Evolutionary conservation across 2,113 vertebrate genomes (phyloP), one percentile per base, ranked within the genome.

Genomic region (Morone saxatilis): DNA sequence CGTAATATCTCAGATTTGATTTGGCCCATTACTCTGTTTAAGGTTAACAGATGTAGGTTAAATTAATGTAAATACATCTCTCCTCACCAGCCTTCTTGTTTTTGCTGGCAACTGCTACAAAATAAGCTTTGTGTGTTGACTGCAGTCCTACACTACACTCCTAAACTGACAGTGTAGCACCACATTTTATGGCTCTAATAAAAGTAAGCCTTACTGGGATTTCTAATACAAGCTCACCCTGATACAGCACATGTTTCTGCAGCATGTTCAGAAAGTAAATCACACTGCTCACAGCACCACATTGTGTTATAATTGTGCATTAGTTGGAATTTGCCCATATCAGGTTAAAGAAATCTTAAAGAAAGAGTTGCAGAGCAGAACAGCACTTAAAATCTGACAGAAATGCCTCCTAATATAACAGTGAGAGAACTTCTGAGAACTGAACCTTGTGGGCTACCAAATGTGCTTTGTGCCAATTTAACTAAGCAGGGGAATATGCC

Each of bases 41-140:
- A 11, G 7, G 40, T 40, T 66, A 20, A n/a, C 20, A n/a, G 16
- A 31, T 9, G 53, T 56, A n/a, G 48, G 14, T 57, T 75, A 47
- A 16, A 56, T 57, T n/a, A 14, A 54, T 62, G 22, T n/a, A 54
- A 71, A 74, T 75, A 56, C 41, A 68, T 53, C 61, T 77, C 19
- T 79, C 25, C 20, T 76, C 17, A 69, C 31, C 67, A 72, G 62
- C 19, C 8, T 61, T 13, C 2, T 51, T 76, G 40, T 68, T 76
- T 69, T 74, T 56, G 36, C 17, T 73, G 40, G 7, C 11, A 16
- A 19, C 1, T 78, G 61, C 63, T 63, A 25, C 53, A 69, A 84
- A 69, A 66, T 70, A 31, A 40, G 63, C 56, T 77, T 68, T 80
- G 5, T 57, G 36, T 31, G 31, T 36, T 59, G 40, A 73, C 56